phyloP scores from a whole-genome alignment of 2,113 vertebrate species.

The Monopterus albus region DNA sequence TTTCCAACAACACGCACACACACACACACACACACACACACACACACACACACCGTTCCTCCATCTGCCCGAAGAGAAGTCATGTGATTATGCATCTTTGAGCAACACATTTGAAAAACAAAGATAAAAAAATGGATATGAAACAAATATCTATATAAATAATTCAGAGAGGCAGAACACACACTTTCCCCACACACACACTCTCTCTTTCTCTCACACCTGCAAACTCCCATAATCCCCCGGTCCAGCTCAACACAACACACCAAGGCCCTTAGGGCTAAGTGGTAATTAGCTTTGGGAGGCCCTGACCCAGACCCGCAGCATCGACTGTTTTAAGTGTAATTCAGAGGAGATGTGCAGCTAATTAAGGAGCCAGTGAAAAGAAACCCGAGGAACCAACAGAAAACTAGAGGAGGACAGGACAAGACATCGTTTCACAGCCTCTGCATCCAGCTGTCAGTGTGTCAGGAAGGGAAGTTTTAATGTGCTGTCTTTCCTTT shows the following conservation, averaged over 20 bases:
- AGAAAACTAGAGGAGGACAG: neutral
- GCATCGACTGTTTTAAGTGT: conserved; percentile 73
- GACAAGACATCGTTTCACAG: conserved; percentile 4
- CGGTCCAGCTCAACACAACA: conserved; percentile 72
- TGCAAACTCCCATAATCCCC: conserved; percentile 54
- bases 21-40: neutral
- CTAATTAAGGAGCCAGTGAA: conserved; percentile 76
- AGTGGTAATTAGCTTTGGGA: conserved; percentile 77
- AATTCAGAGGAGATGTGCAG: conserved; percentile 77
- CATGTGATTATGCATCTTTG: neutral
- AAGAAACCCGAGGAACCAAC: conserved; percentile 45
- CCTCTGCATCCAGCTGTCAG: conserved; percentile 17
- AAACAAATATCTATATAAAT: neutral
- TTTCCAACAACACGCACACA: neutral
- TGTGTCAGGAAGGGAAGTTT: neutral
- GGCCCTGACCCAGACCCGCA: conserved; percentile 38
- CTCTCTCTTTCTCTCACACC: too few relatives aligned
- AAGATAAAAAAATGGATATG: conserved; percentile 5
- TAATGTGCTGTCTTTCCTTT: neutral
- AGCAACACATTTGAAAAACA: conserved; percentile 11
- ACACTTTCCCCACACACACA: conserved; percentile 17
- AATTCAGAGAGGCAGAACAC: neutral
- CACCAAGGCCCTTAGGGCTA: conserved; percentile 80
- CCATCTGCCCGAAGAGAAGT: conserved; percentile 9
- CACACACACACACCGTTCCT: neutral